Evolutionary conservation across 2,797 vertebrate genomes (phyloP).

Genomic region (Mionectes olivaceus): DNA sequence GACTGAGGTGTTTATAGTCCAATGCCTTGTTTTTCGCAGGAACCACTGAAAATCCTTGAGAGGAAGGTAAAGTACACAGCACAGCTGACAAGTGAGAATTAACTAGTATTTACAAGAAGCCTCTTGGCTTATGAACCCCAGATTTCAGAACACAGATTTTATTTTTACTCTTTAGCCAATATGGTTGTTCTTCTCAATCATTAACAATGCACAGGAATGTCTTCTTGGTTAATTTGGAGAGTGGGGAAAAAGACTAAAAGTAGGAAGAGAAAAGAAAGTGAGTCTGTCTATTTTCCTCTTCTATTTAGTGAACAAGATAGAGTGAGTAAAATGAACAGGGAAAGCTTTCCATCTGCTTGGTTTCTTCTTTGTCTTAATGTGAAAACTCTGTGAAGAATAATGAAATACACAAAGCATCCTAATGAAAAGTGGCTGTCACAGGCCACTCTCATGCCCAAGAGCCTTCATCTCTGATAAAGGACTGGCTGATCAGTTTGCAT

Average conservation of each 20-base stretch:
- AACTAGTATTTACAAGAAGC: not conserved
- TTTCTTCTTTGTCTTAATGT: not conserved
- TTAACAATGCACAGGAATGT: fast-evolving
- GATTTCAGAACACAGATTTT: not conserved
- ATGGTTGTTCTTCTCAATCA: not conserved
- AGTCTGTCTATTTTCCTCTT: not conserved
- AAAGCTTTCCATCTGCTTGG: not conserved
- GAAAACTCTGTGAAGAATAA: not conserved
- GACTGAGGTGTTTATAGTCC: not conserved
- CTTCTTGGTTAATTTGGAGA: not conserved
- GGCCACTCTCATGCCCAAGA: not conserved
- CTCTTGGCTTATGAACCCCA: not conserved
- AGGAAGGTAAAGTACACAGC: not conserved
- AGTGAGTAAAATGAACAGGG: not conserved
- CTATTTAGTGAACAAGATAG: not conserved
- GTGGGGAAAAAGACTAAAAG: not conserved
- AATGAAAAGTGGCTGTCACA: not conserved
- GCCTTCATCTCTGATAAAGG: not conserved
- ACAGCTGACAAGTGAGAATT: not conserved
- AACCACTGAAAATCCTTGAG: not conserved
- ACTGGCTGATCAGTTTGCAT: not conserved
- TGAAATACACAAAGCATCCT: not conserved
- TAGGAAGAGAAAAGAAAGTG: not conserved
- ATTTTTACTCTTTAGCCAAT: not conserved
- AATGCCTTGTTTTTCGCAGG: not conserved